phyloP scores from a whole-genome alignment of 2,113 vertebrate species.

The Phalacrocorax carbo region DNA sequence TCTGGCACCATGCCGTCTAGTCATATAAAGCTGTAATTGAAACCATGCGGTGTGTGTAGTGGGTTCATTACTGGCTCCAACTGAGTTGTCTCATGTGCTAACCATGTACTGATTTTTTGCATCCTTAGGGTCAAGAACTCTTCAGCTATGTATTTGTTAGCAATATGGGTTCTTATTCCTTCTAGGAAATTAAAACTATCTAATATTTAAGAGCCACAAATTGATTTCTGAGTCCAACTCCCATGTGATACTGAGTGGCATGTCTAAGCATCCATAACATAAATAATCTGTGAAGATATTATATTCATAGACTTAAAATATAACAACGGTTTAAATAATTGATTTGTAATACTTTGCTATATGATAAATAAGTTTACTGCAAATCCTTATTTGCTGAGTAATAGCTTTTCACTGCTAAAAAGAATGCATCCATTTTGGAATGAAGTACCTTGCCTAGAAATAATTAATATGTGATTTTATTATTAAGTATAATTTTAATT shows the following conservation, averaged over 20 bases:
- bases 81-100: constrained; percentile 41
- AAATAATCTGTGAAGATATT: constrained; percentile 30
- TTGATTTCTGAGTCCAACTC: not conserved
- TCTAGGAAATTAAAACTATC: constrained; percentile 36
- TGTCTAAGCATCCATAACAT: constrained; percentile 19
- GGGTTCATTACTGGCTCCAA: constrained; percentile 62
- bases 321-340: constrained; percentile 30
- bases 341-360: not conserved
- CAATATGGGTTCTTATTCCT: not conserved
- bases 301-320: constrained; percentile 25
- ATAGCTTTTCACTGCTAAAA: constrained; percentile 43
- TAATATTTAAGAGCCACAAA: constrained; percentile 36
- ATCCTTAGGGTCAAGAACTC: constrained; percentile 55
- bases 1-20: constrained; percentile 71
- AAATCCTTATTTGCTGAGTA: constrained; percentile 57
- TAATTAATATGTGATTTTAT: not conserved
- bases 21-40: constrained; percentile 73
- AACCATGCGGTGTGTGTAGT: constrained; percentile 63
- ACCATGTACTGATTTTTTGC: constrained; percentile 48
- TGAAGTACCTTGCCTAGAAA: not conserved
- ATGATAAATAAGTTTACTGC: constrained; percentile 16
- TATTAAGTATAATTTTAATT: constrained; percentile 6
- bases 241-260: not conserved
- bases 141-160: constrained; percentile 40
- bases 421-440: constrained; percentile 31